phyloP scores from a whole-genome alignment of 2,113 vertebrate genomes.

The Rhynchopsitta pachyrhyncha region DNA sequence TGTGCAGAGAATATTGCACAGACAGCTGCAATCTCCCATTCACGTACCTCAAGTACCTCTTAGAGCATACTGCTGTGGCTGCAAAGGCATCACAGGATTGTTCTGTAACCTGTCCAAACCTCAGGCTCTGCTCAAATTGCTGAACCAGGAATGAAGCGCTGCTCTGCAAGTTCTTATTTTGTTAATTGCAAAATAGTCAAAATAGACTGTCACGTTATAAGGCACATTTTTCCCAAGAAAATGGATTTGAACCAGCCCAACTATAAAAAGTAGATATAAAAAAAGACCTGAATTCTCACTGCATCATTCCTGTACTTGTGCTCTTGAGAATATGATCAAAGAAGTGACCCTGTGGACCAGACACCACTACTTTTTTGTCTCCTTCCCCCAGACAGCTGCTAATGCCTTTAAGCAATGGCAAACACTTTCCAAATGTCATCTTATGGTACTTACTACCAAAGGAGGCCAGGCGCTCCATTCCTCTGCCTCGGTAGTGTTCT shows the following conservation, averaged over 20 bases:
- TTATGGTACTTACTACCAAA: constrained; percentile 85
- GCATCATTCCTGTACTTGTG: not conserved
- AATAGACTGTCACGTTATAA: not conserved
- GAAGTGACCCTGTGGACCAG: not conserved
- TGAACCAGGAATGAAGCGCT: not conserved
- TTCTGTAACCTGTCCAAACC: not conserved
- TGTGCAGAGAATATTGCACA: not conserved
- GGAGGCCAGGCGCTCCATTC: constrained; percentile 88
- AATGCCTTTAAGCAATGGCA: not conserved
- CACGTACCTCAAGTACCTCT: not conserved
- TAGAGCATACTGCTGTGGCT: not conserved
- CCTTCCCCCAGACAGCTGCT: not conserved
- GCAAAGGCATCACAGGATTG: not conserved
- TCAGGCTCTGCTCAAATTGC: not conserved
- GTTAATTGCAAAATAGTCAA: not conserved
- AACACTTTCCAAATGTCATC: not conserved
- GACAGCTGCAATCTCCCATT: not conserved
- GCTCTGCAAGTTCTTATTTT: not conserved
- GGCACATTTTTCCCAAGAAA: not conserved
- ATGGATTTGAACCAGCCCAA: not conserved
- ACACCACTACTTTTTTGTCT: not conserved
- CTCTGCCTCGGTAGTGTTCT: not conserved
- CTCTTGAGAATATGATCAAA: not conserved
- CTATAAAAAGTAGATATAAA: not conserved
- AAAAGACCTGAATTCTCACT: not conserved